phyloP scores from a whole-genome alignment of 2,113 vertebrate species.

The Alethe diademata region DNA sequence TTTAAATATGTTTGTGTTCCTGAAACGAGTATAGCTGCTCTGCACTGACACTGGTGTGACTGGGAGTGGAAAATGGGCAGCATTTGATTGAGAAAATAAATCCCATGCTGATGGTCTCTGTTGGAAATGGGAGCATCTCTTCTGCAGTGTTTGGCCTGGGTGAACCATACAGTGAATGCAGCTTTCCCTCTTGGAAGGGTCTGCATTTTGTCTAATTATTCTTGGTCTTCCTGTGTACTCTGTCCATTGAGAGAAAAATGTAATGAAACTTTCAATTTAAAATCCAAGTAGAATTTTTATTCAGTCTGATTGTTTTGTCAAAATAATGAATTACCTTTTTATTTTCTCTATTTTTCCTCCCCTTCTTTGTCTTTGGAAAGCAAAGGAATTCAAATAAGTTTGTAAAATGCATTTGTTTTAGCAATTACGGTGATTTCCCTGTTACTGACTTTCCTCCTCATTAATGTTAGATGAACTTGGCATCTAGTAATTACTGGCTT shows the following conservation, averaged over 20 bases:
- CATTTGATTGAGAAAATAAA: neutral
- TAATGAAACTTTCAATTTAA: neutral
- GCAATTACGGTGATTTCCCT: conserved; percentile 4
- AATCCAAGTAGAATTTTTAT: neutral
- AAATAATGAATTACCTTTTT: neutral
- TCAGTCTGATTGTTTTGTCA: neutral
- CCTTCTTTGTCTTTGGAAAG: neutral
- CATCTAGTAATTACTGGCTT: conserved; percentile 34
- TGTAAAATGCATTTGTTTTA: neutral
- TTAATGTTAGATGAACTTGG: conserved; percentile 42
- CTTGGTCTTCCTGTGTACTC: neutral
- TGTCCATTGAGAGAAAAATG: neutral
- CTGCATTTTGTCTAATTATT: neutral
- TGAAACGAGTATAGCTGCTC: neutral
- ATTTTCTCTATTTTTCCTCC: neutral
- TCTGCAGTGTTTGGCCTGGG: neutral
- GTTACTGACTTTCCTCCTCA: neutral
- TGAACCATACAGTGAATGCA: neutral
- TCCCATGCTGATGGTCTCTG: neutral
- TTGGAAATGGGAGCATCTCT: neutral
- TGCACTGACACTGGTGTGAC: neutral
- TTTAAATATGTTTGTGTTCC: neutral
- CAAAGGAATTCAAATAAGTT: neutral
- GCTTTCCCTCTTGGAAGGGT: neutral
- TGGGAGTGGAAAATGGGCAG: neutral